Conservation (phyloP, 2,113 vertebrate species). For the Charina bottae region DNA sequence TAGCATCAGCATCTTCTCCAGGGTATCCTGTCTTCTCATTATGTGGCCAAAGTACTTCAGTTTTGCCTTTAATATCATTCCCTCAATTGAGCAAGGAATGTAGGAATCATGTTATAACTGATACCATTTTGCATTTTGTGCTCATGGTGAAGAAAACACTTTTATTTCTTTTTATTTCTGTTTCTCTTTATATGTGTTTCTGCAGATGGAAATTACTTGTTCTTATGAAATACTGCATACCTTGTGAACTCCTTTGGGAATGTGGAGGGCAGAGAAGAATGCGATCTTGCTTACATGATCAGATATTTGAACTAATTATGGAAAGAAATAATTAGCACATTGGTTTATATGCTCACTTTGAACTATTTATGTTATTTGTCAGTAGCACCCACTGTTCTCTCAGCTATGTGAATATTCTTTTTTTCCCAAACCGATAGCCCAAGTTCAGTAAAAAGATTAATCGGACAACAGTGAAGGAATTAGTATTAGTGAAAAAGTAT, state of each 20-base stretch:
- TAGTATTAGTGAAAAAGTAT: background rate
- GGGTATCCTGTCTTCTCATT: too few species aligned
- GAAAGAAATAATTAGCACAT: constrained; percentile 52
- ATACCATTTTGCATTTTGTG: background rate
- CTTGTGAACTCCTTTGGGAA: constrained; percentile 44
- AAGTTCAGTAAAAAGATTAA: constrained; percentile 44
- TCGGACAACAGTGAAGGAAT: background rate
- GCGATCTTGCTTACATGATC: constrained; percentile 44
- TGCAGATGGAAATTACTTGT: background rate
- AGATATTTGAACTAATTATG: constrained; percentile 51
- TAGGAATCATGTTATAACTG: background rate
- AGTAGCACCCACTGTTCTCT: constrained; percentile 53
- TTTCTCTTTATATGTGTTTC: background rate
- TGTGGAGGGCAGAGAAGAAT: constrained; percentile 40
- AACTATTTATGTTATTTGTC: constrained; percentile 60
- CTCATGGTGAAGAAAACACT: background rate
- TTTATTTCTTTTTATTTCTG: background rate
- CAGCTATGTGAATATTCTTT: constrained; percentile 60
- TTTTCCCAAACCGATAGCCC: constrained; percentile 31
- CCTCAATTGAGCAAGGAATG: too few species aligned
- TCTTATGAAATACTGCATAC: background rate
- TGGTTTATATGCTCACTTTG: constrained; percentile 47
- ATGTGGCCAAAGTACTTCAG: too few species aligned
- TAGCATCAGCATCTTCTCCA: too few species aligned
- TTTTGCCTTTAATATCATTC: too few species aligned